Conservation (phyloP, 1,140 invertebrate genomes). For the Apolygus lucorum region DNA sequence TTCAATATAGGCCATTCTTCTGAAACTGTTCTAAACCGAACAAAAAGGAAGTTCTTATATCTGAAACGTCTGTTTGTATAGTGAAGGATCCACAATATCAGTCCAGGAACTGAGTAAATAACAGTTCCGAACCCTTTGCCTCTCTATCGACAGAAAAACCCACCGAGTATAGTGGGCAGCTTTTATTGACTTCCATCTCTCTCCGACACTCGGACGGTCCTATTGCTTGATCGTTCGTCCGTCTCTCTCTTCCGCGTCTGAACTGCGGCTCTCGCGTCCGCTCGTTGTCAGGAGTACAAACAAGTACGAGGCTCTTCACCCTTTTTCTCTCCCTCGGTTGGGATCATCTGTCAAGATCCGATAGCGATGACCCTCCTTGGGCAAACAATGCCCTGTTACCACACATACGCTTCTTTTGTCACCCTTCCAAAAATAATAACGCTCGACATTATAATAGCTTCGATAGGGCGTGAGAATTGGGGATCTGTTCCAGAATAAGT, state of each 20-base stretch:
- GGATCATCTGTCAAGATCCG: constrained; percentile 4
- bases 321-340: not conserved
- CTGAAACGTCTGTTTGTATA: not conserved
- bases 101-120: not conserved
- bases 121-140: not conserved
- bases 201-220: not conserved
- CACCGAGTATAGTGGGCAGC: not conserved
- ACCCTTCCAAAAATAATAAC: constrained; percentile 3
- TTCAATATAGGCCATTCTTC: too few relatives aligned
- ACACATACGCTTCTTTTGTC: constrained; percentile 7
- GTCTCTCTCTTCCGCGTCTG: not conserved
- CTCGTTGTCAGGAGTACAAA: not conserved
- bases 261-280: not conserved
- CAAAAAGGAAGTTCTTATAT: constrained; percentile 3
- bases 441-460: not conserved
- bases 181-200: constrained; percentile 15
- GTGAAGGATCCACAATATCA: constrained; percentile 8
- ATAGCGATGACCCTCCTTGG: constrained; percentile 11
- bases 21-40: not conserved
- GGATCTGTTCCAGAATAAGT: not conserved
- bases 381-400: constrained; percentile 5
- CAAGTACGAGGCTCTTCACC: not conserved
- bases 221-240: not conserved
- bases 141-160: not conserved
- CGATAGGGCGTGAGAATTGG: not conserved